phyloP scores from a whole-genome alignment of 2,888 invertebrate species.

The Lithophane socia region DNA sequence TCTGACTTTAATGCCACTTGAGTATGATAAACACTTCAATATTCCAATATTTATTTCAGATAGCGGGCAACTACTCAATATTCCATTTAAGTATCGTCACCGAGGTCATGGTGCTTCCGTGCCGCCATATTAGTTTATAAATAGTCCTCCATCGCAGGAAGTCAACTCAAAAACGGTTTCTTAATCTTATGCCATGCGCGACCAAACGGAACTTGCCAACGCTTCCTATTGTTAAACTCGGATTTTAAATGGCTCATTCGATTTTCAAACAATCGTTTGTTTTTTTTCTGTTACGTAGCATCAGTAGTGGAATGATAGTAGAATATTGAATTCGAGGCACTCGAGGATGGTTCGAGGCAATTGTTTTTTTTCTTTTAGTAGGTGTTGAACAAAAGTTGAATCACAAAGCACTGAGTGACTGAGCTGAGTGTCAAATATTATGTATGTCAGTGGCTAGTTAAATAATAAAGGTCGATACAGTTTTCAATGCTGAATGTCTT shows the following conservation, averaged over 20 bases:
- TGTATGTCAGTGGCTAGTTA: background rate
- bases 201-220: constrained; percentile 77
- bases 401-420: constrained; percentile 1
- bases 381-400: background rate
- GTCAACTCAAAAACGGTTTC: constrained; percentile 79
- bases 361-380: constrained; percentile 6
- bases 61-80: constrained; percentile 57
- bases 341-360: background rate
- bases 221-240: constrained; percentile 78
- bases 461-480: background rate
- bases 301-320: constrained; percentile 27
- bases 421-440: constrained; percentile 1
- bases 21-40: constrained; percentile 28
- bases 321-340: constrained; percentile 29
- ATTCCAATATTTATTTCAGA: constrained; percentile 56
- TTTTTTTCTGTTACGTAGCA: constrained; percentile 19
- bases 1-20: constrained; percentile 18
- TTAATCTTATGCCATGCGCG: constrained; percentile 83
- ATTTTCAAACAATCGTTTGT: constrained; percentile 56
- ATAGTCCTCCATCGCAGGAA: constrained; percentile 80
- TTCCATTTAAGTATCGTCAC: constrained; percentile 69
- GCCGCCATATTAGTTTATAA: constrained; percentile 83
- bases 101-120: constrained; percentile 82
- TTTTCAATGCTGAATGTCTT: constrained; percentile 6
- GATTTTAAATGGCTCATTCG: constrained; percentile 65